Evolutionary conservation across 2,888 invertebrate species (phyloP).

Genomic region (Nezara viridula): DNA sequence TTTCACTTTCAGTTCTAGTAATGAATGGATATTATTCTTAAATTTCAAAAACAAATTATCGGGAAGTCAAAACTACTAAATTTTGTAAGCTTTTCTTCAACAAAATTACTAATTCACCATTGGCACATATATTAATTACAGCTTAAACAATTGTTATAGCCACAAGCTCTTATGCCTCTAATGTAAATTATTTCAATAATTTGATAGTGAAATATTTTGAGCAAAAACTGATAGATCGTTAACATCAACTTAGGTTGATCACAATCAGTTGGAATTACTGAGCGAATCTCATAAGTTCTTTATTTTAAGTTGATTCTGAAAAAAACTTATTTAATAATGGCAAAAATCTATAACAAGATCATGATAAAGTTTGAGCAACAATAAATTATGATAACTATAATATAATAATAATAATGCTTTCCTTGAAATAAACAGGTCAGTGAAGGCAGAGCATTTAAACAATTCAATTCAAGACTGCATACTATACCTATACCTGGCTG

Average conservation of each 20-base stretch:
- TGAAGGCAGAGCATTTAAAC: slow-evolving; percentile 82
- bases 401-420: slow-evolving; percentile 16
- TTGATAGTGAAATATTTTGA: background rate
- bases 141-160: background rate
- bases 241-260: background rate
- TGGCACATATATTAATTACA: background rate
- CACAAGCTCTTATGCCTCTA: background rate
- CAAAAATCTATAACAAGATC: background rate
- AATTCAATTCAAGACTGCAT: slow-evolving; percentile 84
- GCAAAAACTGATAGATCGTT: background rate
- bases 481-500: slow-evolving; percentile 85
- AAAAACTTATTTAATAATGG: background rate
- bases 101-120: background rate
- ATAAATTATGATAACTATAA: slow-evolving; percentile 14
- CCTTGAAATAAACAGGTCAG: slow-evolving; percentile 71
- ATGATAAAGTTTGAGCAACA: background rate
- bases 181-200: background rate
- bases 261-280: no score
- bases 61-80: background rate
- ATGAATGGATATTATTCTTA: no score
- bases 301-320: background rate
- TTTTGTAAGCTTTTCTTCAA: background rate
- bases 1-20: no score
- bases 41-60: background rate
- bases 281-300: background rate